phyloP scores from a whole-genome alignment of 2,113 vertebrate species.

The Eolophus roseicapilla region DNA sequence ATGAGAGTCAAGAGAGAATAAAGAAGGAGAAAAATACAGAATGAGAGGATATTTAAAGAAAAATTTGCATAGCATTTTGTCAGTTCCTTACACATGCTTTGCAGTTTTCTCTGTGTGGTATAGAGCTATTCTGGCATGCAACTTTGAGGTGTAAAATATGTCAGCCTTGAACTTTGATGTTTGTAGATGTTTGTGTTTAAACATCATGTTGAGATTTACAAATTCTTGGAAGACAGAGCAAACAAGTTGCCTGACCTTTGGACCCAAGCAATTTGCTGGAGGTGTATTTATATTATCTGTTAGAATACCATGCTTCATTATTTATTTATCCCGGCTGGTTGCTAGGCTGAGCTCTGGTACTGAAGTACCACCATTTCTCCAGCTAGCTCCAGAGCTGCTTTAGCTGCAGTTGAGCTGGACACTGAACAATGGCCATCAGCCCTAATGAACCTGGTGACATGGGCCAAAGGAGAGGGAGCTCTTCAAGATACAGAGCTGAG shows the following conservation, averaged over 20 bases:
- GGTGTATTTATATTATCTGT: slow-evolving; percentile 50
- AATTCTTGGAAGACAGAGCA: slow-evolving; percentile 69
- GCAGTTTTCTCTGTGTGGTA: slow-evolving; percentile 19
- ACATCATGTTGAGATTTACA: slow-evolving; percentile 75
- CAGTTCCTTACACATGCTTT: slow-evolving; percentile 6
- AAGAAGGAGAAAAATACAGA: background rate
- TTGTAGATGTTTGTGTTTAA: slow-evolving; percentile 67
- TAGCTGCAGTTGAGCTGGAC: background rate
- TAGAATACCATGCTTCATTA: background rate
- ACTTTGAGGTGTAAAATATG: slow-evolving; percentile 55
- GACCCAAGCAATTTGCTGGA: slow-evolving; percentile 63
- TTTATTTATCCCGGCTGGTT: slow-evolving; percentile 1
- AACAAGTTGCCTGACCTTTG: slow-evolving; percentile 72
- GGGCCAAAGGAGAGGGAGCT: background rate
- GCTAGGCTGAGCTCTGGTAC: slow-evolving; percentile 18
- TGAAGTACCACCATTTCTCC: background rate
- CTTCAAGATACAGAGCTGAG: background rate
- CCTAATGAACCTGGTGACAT: background rate
- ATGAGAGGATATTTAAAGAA: slow-evolving; percentile 65
- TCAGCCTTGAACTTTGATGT: slow-evolving; percentile 56
- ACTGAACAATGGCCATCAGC: background rate
- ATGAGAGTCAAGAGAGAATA: slow-evolving; percentile 60
- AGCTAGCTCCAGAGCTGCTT: background rate
- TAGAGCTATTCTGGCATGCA: slow-evolving; percentile 17
- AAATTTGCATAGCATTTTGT: slow-evolving; percentile 58